Base-by-base conservation (phyloP, 2,113 vertebrate species). In the Genyomyrus donnyi region DNA sequence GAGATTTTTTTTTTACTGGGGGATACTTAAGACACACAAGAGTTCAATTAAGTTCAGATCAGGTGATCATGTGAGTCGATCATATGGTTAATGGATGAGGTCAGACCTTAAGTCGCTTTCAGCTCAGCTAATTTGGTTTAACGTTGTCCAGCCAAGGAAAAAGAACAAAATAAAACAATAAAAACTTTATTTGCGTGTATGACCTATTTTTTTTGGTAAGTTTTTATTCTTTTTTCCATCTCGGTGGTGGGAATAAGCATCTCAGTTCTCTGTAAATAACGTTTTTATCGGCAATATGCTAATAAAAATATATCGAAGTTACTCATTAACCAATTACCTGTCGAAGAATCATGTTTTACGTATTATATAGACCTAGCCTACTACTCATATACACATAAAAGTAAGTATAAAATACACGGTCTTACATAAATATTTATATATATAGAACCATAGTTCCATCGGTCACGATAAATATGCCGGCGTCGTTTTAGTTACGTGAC, bases 11-110 rank as follows among this genome's bases (percentile, higher is more conserved):
- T 24, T 6, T 24, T 46, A 0, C 17, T 5, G 17, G 8, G 39
- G 39, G 24, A 48, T 2, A 85, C 92, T 92, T 93, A 90, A 80
- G 91, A 93, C 27, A 95, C 96, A 96, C 94, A 95, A 94, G 95
- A 95, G 92, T 94, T 90, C 88, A 90, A 92, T 94, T 93, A 39
- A 93, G 88, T 93, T 90, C 53, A 88, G 58, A 53, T 85, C 89
- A 89, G 31, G 89, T 50, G 91, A 93, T 96, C 95, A 96, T 93
- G 94, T 93, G 94, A 90, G 88, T 6, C 35, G 87, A 91, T 39
- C 90, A 88, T 91, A 93, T 92, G 31, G 74, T 10, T 13, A 95
- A 94, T 94, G 91, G 92, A 92, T 93, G 93, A 90, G 93, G 91
- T 19, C 49, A 91, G 90, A 93, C 90, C 88, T 92, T 93, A 48